A percentile compares a stretch with the other conserved stretches of the same genome.
These are phyloP conservation scores for Myotis pilosus DNA, from an alignment of 2,797 vertebrate genomes.

Conservation along the genomic window DNA sequence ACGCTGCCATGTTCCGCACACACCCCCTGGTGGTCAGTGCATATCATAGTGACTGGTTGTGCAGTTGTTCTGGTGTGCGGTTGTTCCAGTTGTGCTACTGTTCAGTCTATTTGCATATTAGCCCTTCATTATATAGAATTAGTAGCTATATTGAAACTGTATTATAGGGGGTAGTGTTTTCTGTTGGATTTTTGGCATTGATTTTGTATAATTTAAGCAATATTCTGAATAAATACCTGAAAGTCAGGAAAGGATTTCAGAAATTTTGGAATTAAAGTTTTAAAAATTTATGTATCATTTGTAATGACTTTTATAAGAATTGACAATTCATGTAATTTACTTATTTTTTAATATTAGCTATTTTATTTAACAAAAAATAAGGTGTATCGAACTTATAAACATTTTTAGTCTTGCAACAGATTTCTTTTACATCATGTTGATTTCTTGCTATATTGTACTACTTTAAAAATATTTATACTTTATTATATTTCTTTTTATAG, in stretches of 20 bases:
- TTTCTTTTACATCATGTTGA: neutral
- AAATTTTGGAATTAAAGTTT: neutral
- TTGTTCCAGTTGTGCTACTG: too few species aligned
- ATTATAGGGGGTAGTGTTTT: neutral
- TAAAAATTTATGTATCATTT: neutral
- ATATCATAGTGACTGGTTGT: too few species aligned
- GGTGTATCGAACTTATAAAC: neutral
- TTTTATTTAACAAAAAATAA: neutral
- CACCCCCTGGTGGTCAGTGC: too few species aligned
- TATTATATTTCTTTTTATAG: constrained; percentile 10
- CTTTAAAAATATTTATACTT: neutral
- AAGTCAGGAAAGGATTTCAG: neutral
- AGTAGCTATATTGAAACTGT: neutral
- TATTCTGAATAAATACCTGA: neutral
- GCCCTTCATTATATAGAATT: neutral
- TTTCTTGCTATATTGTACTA: neutral
- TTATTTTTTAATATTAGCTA: constrained; percentile 19
- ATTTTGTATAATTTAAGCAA: neutral
- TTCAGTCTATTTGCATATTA: too few species aligned
- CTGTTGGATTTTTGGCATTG: neutral
- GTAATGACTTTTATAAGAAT: neutral
- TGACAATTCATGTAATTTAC: neutral
- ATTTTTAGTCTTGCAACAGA: neutral
- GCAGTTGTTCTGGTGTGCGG: too few species aligned
- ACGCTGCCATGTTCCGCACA: too few species aligned